Evolutionary conservation across 2,113 vertebrate genomes (phyloP).

Genomic region (Paramisgurnus dabryanus): DNA sequence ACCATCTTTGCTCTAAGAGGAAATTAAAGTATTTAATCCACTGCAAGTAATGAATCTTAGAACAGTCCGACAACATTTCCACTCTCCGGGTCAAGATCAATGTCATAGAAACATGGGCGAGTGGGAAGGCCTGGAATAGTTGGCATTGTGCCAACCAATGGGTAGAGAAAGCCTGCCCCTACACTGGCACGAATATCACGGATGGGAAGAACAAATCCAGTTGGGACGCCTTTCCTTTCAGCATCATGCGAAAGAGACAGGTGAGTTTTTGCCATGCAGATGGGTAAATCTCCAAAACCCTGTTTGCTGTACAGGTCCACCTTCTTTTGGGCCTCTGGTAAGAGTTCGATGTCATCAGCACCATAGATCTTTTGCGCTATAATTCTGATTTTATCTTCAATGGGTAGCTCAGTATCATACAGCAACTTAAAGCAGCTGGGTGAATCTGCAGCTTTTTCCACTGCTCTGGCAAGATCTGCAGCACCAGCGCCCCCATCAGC

Average conservation of each 20-base stretch:
- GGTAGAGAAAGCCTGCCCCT: slow-evolving; percentile 94
- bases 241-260: slow-evolving; percentile 94
- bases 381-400: slow-evolving; percentile 90
- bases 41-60: slow-evolving; percentile 62
- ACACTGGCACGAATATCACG: slow-evolving; percentile 92
- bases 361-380: slow-evolving; percentile 95
- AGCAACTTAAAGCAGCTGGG: slow-evolving; percentile 90
- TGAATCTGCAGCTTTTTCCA: slow-evolving; percentile 83
- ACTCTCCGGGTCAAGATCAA: slow-evolving; percentile 89
- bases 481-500: slow-evolving; percentile 92
- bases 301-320: slow-evolving; percentile 91
- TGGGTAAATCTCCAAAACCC: slow-evolving; percentile 90
- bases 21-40: not conserved
- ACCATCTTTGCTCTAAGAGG: not conserved
- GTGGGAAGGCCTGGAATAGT: slow-evolving; percentile 98
- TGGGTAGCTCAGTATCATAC: slow-evolving; percentile 88
- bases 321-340: slow-evolving; percentile 91
- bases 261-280: slow-evolving; percentile 99
- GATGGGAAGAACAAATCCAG: slow-evolving; percentile 90
- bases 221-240: slow-evolving; percentile 91
- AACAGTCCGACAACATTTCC: slow-evolving; percentile 91
- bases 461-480: slow-evolving; percentile 80
- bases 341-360: slow-evolving; percentile 90
- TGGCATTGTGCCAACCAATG: slow-evolving; percentile 94
- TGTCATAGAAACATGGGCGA: slow-evolving; percentile 97